Conservation (phyloP, 2,888 invertebrate species). For the Didymodactylos carnosus region DNA sequence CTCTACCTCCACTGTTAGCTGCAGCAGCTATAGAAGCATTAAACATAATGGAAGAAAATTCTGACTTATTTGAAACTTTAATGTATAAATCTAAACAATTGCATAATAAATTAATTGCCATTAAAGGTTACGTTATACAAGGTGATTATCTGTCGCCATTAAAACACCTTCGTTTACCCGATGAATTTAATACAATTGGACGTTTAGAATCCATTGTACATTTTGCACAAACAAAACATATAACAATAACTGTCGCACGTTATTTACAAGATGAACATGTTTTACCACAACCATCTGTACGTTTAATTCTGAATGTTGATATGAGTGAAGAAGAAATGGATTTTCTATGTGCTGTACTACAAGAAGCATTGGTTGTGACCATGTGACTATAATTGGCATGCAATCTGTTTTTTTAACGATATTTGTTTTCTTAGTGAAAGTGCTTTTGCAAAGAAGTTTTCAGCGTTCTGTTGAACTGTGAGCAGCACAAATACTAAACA, state of each 20-base stretch:
- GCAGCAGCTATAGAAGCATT: slow-evolving; percentile 64
- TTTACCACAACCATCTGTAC: slow-evolving; percentile 6
- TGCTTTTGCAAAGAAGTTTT: too few species aligned
- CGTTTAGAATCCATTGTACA: slow-evolving; percentile 11
- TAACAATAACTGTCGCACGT: slow-evolving; percentile 8
- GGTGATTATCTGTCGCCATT: slow-evolving; percentile 8
- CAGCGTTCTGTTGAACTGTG: too few species aligned
- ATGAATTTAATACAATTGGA: slow-evolving; percentile 11
- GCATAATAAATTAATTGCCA: slow-evolving; percentile 5
- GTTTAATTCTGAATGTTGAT: slow-evolving; percentile 11
- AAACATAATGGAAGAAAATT: slow-evolving; percentile 28
- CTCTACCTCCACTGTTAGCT: slow-evolving; percentile 71
- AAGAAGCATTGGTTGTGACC: slow-evolving; percentile 6
- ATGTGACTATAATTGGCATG: too few species aligned
- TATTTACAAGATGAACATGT: slow-evolving; percentile 8
- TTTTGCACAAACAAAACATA: slow-evolving; percentile 10
- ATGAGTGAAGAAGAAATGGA: slow-evolving; percentile 8
- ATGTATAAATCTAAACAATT: slow-evolving; percentile 1
- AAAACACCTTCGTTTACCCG: slow-evolving; percentile 7
- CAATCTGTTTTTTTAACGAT: too few species aligned
- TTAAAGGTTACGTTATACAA: not conserved
- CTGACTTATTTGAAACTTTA: not conserved
- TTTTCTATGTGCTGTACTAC: slow-evolving; percentile 1
- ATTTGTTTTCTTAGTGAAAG: too few species aligned
- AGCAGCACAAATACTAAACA: too few species aligned